Percentiles rank a stretch among this genome's conserved stretches.
Conservation (phyloP, 2,888 invertebrate genomes). For the Drosophila cracens region DNA sequence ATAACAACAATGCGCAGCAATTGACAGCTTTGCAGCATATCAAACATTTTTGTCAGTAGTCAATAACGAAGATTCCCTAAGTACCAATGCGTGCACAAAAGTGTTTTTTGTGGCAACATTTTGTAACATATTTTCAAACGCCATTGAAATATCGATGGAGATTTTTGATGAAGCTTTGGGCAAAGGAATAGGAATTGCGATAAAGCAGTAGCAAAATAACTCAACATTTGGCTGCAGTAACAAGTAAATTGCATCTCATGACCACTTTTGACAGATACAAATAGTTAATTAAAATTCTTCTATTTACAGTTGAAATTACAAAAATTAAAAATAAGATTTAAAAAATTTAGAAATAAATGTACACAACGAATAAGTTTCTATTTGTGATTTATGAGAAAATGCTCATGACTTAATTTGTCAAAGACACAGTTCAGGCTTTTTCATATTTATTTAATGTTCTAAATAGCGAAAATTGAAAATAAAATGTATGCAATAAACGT, state of each 20-base stretch:
- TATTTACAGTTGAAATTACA: not conserved
- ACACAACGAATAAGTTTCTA: not conserved
- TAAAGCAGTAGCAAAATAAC: constrained; percentile 10
- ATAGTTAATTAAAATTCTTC: not conserved
- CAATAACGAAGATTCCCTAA: constrained; percentile 47
- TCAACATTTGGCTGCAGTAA: constrained; percentile 6
- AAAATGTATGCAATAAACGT: not conserved
- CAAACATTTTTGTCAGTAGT: constrained; percentile 41
- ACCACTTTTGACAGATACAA: not conserved
- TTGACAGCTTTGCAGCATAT: constrained; percentile 55
- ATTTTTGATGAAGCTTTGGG: constrained; percentile 3
- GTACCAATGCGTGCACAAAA: constrained; percentile 19
- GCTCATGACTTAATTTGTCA: too few species aligned
- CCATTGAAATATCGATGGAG: constrained; percentile 36
- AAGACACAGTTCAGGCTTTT: too few species aligned
- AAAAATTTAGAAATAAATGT: not conserved
- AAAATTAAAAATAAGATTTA: not conserved
- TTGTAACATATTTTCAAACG: constrained; percentile 50
- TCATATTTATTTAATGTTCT: too few species aligned
- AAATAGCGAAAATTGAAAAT: not conserved
- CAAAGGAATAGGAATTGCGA: constrained; percentile 6
- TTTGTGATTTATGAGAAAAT: too few species aligned
- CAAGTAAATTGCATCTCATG: not conserved
- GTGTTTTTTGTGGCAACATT: constrained; percentile 42
- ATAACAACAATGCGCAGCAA: constrained; percentile 62